These are phyloP conservation scores for Thera obeliscata DNA, from an alignment of 2,888 invertebrate species.

Conservation along the genomic window DNA sequence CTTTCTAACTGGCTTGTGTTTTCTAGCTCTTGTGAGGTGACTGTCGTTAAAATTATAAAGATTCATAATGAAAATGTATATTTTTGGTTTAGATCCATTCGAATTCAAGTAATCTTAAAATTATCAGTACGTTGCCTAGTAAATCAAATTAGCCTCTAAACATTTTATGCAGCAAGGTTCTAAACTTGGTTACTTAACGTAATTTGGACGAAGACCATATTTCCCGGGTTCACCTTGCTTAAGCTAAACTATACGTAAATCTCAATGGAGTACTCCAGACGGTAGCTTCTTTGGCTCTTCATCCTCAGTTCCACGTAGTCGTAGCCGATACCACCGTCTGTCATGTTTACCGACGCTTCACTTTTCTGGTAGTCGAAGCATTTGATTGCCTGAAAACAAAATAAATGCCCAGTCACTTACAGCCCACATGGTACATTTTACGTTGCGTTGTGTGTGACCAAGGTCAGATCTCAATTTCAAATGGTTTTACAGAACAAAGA, in stretches of 20 bases:
- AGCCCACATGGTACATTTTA: conserved; percentile 5
- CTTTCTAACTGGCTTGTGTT: conserved; percentile 9
- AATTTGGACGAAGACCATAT: not conserved
- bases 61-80: conserved; percentile 7
- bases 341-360: conserved; percentile 60
- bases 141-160: conserved; percentile 12
- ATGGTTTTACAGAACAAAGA: conserved; percentile 16
- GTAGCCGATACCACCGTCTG: conserved; percentile 56
- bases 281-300: conserved; percentile 60
- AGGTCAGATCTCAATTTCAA: conserved; percentile 7
- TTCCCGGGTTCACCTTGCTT: too few species aligned
- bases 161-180: not conserved
- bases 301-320: conserved; percentile 51
- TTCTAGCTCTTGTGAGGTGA: not conserved
- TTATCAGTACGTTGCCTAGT: conserved; percentile 29
- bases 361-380: conserved; percentile 64
- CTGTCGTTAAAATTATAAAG: not conserved
- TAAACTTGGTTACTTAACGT: not conserved
- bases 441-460: not conserved
- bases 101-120: conserved; percentile 11
- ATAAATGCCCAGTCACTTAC: conserved; percentile 14
- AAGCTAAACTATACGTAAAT: conserved; percentile 49
- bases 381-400: conserved; percentile 56
- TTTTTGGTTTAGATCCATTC: not conserved
- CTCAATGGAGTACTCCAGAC: conserved; percentile 58